Percentiles rank a stretch among this genome's conserved stretches.
Evolutionary conservation across 2,888 invertebrate species (phyloP).

Genomic region (Pollenia labialis): DNA sequence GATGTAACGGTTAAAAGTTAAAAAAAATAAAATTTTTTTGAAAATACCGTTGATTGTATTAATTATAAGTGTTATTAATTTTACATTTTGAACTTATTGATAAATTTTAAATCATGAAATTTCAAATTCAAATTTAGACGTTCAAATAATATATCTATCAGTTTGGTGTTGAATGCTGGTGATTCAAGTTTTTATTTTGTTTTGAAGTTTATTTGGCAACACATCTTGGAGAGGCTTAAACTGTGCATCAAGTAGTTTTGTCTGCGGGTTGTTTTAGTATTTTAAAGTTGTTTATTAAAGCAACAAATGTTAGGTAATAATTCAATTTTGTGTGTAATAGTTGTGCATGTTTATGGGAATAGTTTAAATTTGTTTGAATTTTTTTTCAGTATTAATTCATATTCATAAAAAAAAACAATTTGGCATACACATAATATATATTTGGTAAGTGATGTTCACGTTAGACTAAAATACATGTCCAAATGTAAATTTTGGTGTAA

Average conservation of each 20-base stretch:
- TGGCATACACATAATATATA: too few relatives aligned
- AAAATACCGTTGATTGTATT: background rate
- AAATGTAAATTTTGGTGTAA: too few relatives aligned
- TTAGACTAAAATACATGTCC: too few relatives aligned
- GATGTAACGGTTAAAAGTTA: too few relatives aligned
- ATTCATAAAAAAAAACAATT: too few relatives aligned
- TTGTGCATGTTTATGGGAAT: background rate
- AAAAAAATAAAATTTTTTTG: background rate
- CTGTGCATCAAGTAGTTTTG: background rate
- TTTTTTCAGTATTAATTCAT: too few relatives aligned
- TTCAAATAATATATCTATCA: background rate
- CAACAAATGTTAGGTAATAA: conserved; percentile 24
- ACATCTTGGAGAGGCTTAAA: background rate
- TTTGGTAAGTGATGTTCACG: too few relatives aligned
- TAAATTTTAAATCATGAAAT: conserved; percentile 30
- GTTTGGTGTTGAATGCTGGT: background rate
- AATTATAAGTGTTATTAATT: background rate
- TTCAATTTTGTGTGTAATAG: conserved; percentile 7
- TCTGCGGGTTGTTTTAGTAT: background rate
- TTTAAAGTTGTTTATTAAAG: background rate
- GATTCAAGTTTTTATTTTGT: background rate
- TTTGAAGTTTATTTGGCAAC: background rate
- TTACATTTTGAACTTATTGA: conserved; percentile 26
- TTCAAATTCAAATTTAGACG: conserved; percentile 9
- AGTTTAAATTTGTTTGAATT: too few relatives aligned